Evolutionary conservation across 2,888 invertebrate genomes (phyloP), one percentile per base, ranked within the genome.

Genomic region (Podabrus alpinus): DNA sequence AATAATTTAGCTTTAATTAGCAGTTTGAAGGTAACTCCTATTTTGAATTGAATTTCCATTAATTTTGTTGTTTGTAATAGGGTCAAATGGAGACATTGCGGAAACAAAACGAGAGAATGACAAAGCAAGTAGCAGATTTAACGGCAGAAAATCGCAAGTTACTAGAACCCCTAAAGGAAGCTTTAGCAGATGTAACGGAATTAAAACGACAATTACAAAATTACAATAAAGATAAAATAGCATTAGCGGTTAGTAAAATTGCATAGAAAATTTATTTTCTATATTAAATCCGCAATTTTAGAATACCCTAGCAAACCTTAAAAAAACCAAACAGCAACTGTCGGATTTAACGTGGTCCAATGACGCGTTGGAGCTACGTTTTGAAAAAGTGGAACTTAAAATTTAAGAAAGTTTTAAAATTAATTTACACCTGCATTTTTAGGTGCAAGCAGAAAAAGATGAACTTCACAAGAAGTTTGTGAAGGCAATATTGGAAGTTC

Each of bases 1-100:
- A 97, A 97, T 86, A 98, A 98, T 87, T 89, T 98, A 79, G 95
- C 96, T 0, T 88, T 98, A 2, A 97, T 98, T 75, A 94, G 94
- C 84, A 95, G 95, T 80, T 88, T 98, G 45, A 98, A 97, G 89
- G 92, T 16, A 19, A 16, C 10, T 17, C 16, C 10, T 16, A 1
- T 4, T 16, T 13, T 9, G 10, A 19, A 11, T 16, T 61, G 16
- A 16, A 61, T 5, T 13, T 17, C 9, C 13, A 21, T 19, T 19
- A 61, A 16, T 24, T 15, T 45, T 19, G n/a, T 71, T 24, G 62
- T 64, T 78, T 78, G 60, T 75, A 86, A 45, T n/a, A 64, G 85
- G 94, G 95, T 82, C 94, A 94, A 84, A 92, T 95, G 90, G 93
- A 94, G 83, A 90, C 92, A 71, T 88, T 93, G 69, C 92, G 93